Evolutionary conservation across 2,797 vertebrate genomes (phyloP).

Genomic region (Lagorchestes hirsutus): DNA sequence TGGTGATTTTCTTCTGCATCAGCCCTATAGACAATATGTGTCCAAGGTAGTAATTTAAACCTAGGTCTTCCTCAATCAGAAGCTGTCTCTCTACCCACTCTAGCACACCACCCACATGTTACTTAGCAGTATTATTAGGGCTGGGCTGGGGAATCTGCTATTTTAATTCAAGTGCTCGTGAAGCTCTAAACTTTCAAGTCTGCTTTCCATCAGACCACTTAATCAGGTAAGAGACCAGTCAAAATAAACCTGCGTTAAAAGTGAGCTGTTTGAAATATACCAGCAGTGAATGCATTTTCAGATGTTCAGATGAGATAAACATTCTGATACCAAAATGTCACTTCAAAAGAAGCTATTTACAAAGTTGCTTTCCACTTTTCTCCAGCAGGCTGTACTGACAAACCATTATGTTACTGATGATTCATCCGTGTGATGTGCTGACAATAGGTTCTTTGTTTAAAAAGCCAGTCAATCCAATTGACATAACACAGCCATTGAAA

Average conservation of each 20-base stretch:
- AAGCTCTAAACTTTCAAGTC: background rate
- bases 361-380: constrained; percentile 75
- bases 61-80: background rate
- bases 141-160: background rate
- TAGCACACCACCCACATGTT: background rate
- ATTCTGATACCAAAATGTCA: background rate
- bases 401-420: constrained; percentile 65
- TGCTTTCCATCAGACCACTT: background rate
- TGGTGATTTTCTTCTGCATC: background rate
- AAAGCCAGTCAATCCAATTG: constrained; percentile 74
- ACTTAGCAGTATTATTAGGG: background rate
- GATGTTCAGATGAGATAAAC: constrained; percentile 70
- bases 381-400: constrained; percentile 74
- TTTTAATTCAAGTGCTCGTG: background rate
- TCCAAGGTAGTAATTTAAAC: background rate
- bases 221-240: background rate
- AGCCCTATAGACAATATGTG: background rate
- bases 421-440: constrained; percentile 69
- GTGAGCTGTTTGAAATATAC: constrained; percentile 34
- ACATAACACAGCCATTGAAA: constrained; percentile 63
- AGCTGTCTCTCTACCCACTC: background rate
- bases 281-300: constrained; percentile 14
- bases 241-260: constrained; percentile 39
- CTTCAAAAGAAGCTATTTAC: constrained; percentile 76
- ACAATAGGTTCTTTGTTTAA: constrained; percentile 16